Evolutionary conservation across 2,888 invertebrate genomes (phyloP).

Genomic region (Microplitis manilae): DNA sequence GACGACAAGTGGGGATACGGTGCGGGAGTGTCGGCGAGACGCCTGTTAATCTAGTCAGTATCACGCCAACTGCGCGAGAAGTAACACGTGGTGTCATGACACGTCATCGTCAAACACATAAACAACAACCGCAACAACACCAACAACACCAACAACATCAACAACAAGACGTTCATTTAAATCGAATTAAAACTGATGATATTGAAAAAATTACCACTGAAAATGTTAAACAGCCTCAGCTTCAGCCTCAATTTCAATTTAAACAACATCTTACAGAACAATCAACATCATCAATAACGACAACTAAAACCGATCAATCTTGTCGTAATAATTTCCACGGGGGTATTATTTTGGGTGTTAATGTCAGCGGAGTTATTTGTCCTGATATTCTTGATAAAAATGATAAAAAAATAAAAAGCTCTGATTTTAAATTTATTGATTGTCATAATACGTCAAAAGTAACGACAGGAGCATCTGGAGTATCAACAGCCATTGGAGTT

Average conservation of each 20-base stretch:
- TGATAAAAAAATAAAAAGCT: constrained; percentile 58
- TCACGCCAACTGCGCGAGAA: constrained; percentile 70
- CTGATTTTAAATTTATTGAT: constrained; percentile 57
- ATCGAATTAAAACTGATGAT: constrained; percentile 35
- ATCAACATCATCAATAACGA: not conserved
- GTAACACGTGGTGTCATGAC: constrained; percentile 58
- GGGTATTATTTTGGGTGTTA: constrained; percentile 50
- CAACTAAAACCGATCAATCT: constrained; percentile 32
- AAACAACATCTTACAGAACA: not conserved
- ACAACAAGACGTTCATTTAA: constrained; percentile 30
- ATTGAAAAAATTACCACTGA: constrained; percentile 45
- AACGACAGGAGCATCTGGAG: constrained; percentile 35
- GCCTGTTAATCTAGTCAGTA: constrained; percentile 69
- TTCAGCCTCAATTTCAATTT: constrained; percentile 13
- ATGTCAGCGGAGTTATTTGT: constrained; percentile 46
- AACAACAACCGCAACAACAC: constrained; percentile 45
- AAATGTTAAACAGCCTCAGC: constrained; percentile 28
- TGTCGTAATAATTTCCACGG: constrained; percentile 47
- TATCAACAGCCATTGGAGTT: not conserved
- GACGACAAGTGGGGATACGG: constrained; percentile 62
- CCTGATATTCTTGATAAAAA: constrained; percentile 46
- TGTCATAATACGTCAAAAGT: too few relatives aligned
- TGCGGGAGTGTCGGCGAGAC: constrained; percentile 61
- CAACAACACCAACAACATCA: constrained; percentile 23
- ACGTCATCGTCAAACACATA: constrained; percentile 59